phyloP scores from a whole-genome alignment of 2,888 invertebrate species.

The Mesoligia furuncula region DNA sequence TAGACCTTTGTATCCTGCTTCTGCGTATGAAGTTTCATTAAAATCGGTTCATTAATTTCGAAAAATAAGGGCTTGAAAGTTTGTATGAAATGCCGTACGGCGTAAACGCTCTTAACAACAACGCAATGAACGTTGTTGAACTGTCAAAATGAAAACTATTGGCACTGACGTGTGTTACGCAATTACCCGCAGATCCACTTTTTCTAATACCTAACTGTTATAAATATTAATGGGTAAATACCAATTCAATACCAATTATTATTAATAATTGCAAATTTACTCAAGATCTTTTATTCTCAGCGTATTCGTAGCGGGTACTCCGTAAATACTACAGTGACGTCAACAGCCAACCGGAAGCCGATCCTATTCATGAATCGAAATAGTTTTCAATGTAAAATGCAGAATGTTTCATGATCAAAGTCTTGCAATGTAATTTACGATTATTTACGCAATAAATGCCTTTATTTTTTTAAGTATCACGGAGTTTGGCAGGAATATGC shows the following conservation, averaged over 20 bases:
- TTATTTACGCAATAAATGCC: neutral
- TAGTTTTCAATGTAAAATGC: slow-evolving; percentile 24
- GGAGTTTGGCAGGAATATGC: no score
- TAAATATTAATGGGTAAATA: slow-evolving; percentile 34
- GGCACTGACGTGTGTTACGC: no score
- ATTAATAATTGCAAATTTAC: slow-evolving; percentile 19
- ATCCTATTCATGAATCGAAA: slow-evolving; percentile 29
- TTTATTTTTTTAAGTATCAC: neutral
- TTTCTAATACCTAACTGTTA: neutral
- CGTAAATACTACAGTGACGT: slow-evolving; percentile 45
- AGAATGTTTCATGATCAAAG: slow-evolving; percentile 19
- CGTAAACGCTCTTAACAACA: no score
- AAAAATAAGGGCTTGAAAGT: no score
- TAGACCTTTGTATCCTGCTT: no score
- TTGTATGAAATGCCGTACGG: no score
- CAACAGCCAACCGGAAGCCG: slow-evolving; percentile 32
- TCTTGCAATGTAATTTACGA: slow-evolving; percentile 3
- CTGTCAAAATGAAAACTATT: no score
- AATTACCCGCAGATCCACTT: neutral
- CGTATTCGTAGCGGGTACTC: neutral
- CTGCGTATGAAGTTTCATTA: no score
- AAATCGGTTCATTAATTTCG: no score
- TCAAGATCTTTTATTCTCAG: slow-evolving; percentile 12
- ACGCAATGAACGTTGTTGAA: no score
- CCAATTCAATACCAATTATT: no score